phyloP scores from a whole-genome alignment of 2,113 vertebrate genomes.

The Takifugu flavidus region DNA sequence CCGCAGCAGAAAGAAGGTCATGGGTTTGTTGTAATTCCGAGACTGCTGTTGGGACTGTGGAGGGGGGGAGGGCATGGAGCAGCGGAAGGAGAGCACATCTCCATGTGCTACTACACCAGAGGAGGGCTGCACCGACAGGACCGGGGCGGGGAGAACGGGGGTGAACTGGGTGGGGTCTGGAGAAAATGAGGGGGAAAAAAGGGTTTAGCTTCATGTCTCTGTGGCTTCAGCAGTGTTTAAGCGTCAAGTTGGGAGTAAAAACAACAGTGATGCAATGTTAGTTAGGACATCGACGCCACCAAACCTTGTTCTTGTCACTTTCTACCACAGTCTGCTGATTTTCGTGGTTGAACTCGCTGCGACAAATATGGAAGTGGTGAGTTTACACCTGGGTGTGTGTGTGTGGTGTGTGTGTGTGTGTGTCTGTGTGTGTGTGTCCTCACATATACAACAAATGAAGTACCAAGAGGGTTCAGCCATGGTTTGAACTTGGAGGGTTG shows the following conservation, averaged over 20 bases:
- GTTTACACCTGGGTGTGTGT: background rate
- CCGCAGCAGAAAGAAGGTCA: conserved; percentile 48
- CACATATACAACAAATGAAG: too few relatives aligned
- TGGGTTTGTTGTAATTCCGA: background rate
- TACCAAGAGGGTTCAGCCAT: too few relatives aligned
- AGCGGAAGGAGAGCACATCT: conserved; percentile 52
- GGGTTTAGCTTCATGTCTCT: background rate
- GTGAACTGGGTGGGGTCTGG: conserved; percentile 19
- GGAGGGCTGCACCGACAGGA: conserved; percentile 54
- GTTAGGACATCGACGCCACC: background rate
- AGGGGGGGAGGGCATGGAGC: conserved; percentile 25
- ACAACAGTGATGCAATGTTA: too few relatives aligned
- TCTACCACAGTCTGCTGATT: too few relatives aligned
- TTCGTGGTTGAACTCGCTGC: too few relatives aligned
- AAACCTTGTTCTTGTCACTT: too few relatives aligned
- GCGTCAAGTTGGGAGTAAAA: too few relatives aligned
- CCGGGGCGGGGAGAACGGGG: conserved; percentile 28
- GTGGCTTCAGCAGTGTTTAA: too few relatives aligned
- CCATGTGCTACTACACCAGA: conserved; percentile 42
- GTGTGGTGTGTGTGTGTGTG: background rate
- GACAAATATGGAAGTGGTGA: too few relatives aligned
- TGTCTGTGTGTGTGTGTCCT: conserved; percentile 5
- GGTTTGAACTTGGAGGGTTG: too few relatives aligned
- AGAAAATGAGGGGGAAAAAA: background rate
- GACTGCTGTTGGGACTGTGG: conserved; percentile 11